A percentile compares a stretch with the other conserved stretches of the same genome.
Evolutionary conservation across 1,140 invertebrate genomes (phyloP).

Genomic region (Gonioctena quinquepunctata): DNA sequence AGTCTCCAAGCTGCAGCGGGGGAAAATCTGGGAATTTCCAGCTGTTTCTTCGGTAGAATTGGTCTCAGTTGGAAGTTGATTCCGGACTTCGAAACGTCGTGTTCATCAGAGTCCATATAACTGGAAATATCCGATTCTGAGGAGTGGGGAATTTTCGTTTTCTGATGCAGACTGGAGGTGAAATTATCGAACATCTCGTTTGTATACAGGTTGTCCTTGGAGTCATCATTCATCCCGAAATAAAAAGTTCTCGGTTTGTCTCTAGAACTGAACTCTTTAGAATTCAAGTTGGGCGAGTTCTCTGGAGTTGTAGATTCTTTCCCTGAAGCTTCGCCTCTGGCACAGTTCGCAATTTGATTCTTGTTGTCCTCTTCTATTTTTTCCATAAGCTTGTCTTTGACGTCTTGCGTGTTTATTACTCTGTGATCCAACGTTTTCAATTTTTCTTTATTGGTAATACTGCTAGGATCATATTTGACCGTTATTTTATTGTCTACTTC

Average conservation of each 20-base stretch:
- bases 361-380: constrained; percentile 13
- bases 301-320: constrained; percentile 64
- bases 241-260: constrained; percentile 73
- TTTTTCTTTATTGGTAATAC: constrained; percentile 33
- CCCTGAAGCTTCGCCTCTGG: constrained; percentile 54
- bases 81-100: constrained; percentile 57
- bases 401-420: constrained; percentile 35
- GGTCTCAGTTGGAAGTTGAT: constrained; percentile 75
- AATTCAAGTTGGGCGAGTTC: constrained; percentile 54
- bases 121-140: constrained; percentile 61
- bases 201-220: constrained; percentile 12
- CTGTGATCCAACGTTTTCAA: constrained; percentile 46
- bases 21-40: constrained; percentile 76
- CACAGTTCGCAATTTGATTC: neutral
- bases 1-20: constrained; percentile 81
- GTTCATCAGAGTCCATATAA: constrained; percentile 55
- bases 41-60: constrained; percentile 75
- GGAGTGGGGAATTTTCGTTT: constrained; percentile 51
- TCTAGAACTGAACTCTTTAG: constrained; percentile 34
- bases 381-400: constrained; percentile 31
- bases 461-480: constrained; percentile 5
- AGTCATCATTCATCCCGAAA: constrained; percentile 72
- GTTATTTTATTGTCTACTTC: constrained; percentile 20
- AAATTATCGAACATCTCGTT: constrained; percentile 27
- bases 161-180: constrained; percentile 25